A percentile compares a stretch with the other conserved stretches of the same genome.
Evolutionary conservation across 2,888 invertebrate species (phyloP).

Genomic region (Thymelicus acteon): DNA sequence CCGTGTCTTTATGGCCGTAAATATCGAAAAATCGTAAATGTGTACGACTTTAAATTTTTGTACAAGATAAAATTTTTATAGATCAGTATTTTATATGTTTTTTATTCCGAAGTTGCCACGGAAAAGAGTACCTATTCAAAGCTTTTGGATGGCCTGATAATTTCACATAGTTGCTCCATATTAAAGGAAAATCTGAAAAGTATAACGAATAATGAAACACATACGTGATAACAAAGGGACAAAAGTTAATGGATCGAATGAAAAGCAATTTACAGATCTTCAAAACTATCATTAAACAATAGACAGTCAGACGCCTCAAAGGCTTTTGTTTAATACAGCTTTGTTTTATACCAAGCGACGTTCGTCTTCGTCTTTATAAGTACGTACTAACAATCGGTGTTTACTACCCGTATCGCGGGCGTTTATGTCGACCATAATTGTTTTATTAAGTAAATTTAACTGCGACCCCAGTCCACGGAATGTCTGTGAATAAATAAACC

Average conservation of each 20-base stretch:
- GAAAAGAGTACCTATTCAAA: no score
- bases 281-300: conserved; percentile 11
- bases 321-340: conserved; percentile 27
- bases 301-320: conserved; percentile 26
- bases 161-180: no score
- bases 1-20: no score
- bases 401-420: conserved; percentile 59
- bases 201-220: no score
- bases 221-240: no score
- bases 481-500: conserved; percentile 44
- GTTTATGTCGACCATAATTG: conserved; percentile 64
- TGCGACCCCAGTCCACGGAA: conserved; percentile 50
- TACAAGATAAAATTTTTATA: no score
- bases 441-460: conserved; percentile 62
- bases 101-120: no score
- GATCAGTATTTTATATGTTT: no score
- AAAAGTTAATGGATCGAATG: background rate
- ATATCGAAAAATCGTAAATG: no score
- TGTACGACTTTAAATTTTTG: no score
- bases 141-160: no score
- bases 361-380: conserved; percentile 55
- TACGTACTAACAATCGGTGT: conserved; percentile 58
- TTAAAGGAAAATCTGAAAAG: no score
- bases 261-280: conserved; percentile 4
- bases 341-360: conserved; percentile 45